Conservation (phyloP, 1,140 invertebrate genomes). For the Zaprionus africanus region DNA sequence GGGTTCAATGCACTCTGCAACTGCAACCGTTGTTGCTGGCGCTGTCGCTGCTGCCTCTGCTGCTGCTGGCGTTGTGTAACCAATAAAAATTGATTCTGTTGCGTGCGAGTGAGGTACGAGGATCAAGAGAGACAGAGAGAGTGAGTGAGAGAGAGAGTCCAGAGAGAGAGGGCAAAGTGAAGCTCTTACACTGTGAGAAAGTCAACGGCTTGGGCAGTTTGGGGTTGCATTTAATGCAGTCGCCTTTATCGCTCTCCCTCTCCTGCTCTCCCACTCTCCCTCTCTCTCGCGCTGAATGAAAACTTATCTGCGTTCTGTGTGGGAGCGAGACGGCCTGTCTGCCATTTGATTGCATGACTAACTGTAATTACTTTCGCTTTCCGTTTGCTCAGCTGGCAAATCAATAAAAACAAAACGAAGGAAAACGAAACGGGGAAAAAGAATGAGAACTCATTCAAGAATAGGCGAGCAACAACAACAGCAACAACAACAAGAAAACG, state of each 20-base stretch:
- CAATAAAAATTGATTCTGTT: constrained; percentile 82
- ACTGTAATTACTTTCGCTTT: constrained; percentile 78
- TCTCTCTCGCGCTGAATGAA: background rate
- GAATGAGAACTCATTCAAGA: constrained; percentile 44
- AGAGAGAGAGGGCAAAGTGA: background rate
- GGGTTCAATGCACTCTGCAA: constrained; percentile 69
- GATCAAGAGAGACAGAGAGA: background rate
- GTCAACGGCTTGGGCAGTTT: constrained; percentile 52
- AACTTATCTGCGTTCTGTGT: constrained; percentile 37
- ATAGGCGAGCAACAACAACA: constrained; percentile 20
- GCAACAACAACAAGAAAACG: constrained; percentile 11
- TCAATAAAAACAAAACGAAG: constrained; percentile 53
- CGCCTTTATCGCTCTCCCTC: constrained; percentile 45
- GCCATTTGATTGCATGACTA: constrained; percentile 55
- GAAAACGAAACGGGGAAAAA: background rate
- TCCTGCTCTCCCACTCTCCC: background rate
- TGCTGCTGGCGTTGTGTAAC: constrained; percentile 71
- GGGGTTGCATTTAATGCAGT: constrained; percentile 57
- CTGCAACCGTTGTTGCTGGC: constrained; percentile 6
- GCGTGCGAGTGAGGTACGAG: constrained; percentile 43
- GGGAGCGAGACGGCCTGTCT: constrained; percentile 7
- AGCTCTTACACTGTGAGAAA: constrained; percentile 39
- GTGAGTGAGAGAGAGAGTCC: background rate
- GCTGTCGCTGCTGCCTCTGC: constrained; percentile 25
- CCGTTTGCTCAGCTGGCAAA: constrained; percentile 63